Evolutionary conservation across 2,113 vertebrate genomes (phyloP).

Genomic region (Pseudorectes ferrugineus): DNA sequence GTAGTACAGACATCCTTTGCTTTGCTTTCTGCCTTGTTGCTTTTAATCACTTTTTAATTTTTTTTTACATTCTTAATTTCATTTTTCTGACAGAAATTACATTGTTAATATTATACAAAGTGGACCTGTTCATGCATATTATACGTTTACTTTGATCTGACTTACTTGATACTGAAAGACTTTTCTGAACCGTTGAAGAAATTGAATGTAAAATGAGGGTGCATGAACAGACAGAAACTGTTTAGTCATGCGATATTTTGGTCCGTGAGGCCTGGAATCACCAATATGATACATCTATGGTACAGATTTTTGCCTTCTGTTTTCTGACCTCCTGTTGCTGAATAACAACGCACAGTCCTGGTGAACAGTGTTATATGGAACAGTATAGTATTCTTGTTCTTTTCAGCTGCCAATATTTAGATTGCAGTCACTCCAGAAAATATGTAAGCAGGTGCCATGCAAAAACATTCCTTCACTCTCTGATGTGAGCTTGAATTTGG

Average conservation of each 20-base stretch:
- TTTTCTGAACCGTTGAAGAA: background rate
- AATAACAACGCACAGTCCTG: background rate
- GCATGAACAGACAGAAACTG: background rate
- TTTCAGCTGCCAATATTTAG: background rate
- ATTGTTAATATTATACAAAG: constrained; percentile 7
- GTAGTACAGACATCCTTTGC: background rate
- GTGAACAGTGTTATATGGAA: background rate
- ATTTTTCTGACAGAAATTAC: constrained; percentile 25
- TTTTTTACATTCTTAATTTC: constrained; percentile 2
- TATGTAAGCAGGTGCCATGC: background rate
- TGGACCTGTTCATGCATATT: background rate
- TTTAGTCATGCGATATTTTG: background rate
- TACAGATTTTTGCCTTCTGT: background rate
- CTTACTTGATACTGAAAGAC: background rate
- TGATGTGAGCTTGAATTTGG: background rate
- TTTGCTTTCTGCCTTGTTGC: background rate
- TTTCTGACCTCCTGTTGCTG: background rate
- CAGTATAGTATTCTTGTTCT: background rate
- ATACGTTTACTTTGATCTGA: background rate
- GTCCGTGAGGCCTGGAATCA: background rate
- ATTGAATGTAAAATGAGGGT: background rate
- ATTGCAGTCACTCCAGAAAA: background rate
- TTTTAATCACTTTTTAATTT: background rate
- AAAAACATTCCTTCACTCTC: background rate
- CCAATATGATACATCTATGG: background rate